phyloP scores from a whole-genome alignment of 92 coral and sea anemone genomes.

The Blastomussa wellsi region DNA sequence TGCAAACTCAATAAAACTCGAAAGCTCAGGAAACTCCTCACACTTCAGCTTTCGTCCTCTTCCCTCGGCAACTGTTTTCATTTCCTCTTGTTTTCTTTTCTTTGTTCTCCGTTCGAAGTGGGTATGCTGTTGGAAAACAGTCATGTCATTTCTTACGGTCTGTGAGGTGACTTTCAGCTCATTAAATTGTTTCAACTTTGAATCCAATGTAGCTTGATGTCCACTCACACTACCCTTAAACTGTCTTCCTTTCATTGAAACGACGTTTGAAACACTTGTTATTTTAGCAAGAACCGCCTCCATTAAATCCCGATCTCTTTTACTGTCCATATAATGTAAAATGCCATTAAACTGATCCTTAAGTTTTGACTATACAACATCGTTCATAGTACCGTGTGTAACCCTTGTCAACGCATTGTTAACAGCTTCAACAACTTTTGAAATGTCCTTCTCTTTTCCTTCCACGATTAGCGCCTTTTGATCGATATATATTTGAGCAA shows the following conservation, averaged over 20 bases:
- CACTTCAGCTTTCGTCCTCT: slow-evolving; percentile 63
- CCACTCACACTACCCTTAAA: slow-evolving; percentile 31
- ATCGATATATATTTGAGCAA: slow-evolving; percentile 49
- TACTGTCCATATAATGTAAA: slow-evolving; percentile 41
- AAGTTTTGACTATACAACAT: slow-evolving; percentile 1
- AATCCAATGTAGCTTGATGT: slow-evolving; percentile 3
- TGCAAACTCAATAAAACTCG: slow-evolving; percentile 49
- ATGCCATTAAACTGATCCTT: slow-evolving; percentile 32
- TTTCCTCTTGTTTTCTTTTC: not conserved
- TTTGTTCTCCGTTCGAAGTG: slow-evolving; percentile 18
- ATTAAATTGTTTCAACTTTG: not conserved
- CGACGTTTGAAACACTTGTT: slow-evolving; percentile 49
- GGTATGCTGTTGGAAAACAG: slow-evolving; percentile 44
- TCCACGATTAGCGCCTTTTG: slow-evolving; percentile 43
- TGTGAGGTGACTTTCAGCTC: slow-evolving; percentile 2
- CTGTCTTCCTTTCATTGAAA: slow-evolving; percentile 32
- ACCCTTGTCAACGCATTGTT: not conserved
- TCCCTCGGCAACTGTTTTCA: slow-evolving; percentile 7
- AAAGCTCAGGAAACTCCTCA: slow-evolving; percentile 69
- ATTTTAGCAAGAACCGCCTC: slow-evolving; percentile 54
- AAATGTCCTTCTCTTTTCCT: slow-evolving; percentile 24
- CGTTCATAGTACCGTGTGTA: not conserved
- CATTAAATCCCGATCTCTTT: slow-evolving; percentile 54
- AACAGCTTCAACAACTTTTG: slow-evolving; percentile 26
- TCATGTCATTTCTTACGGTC: slow-evolving; percentile 48